Evolutionary conservation across 1,140 invertebrate species (phyloP).

Genomic region (Rhizoglyphus robini): DNA sequence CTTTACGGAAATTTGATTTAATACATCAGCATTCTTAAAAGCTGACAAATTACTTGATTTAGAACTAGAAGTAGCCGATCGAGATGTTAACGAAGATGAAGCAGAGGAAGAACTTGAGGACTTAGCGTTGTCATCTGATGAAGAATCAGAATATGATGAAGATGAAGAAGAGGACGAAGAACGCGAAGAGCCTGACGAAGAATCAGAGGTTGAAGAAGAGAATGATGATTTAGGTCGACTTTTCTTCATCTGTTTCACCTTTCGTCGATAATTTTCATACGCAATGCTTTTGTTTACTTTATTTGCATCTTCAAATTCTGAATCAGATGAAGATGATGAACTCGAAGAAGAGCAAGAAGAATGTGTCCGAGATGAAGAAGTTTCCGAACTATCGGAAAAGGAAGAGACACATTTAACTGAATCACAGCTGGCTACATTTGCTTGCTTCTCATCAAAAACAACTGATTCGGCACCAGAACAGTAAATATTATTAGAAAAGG

Average conservation of each 20-base stretch:
- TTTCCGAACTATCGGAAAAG: neutral
- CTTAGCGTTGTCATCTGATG: neutral
- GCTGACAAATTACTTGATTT: neutral
- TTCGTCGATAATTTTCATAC: neutral
- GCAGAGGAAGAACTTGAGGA: neutral
- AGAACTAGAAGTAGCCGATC: neutral
- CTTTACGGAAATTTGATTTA: neutral
- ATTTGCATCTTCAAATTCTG: no score
- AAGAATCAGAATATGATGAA: conserved; percentile 2
- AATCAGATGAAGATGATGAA: conserved; percentile 10
- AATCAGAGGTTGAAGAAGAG: conserved; percentile 12
- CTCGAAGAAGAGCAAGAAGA: neutral
- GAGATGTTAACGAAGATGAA: neutral
- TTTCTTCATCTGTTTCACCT: conserved; percentile 11
- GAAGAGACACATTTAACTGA: neutral
- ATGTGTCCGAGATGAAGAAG: neutral
- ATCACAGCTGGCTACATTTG: neutral
- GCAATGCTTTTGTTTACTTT: neutral
- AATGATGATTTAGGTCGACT: neutral
- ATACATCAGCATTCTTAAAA: neutral
- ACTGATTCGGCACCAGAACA: neutral
- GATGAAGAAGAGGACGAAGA: conserved; percentile 1
- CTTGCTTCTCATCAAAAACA: neutral
- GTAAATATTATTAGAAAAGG: neutral
- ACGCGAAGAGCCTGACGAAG: neutral